Base-by-base conservation (phyloP, 2,888 invertebrate genomes). In the Megaustenia siamemsis region DNA sequence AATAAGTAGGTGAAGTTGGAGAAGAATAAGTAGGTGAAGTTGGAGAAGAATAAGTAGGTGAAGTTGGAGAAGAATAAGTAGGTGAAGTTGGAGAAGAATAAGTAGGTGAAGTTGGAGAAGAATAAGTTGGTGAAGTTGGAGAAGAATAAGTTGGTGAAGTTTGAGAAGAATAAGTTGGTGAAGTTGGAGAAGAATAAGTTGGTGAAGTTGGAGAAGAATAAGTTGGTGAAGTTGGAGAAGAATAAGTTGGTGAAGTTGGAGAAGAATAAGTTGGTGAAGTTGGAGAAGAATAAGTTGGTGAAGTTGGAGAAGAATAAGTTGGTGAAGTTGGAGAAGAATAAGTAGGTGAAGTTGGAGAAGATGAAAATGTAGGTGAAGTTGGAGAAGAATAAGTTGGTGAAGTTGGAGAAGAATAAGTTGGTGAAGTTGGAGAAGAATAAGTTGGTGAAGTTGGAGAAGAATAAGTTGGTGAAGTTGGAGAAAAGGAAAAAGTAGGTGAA, bases 91-190 rank as follows among this genome's bases (percentile, higher is more conserved):
- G n/a, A 73, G 73, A 79, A 38, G 73, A 15, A 32, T 10, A 79
- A 45, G 40, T 10, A 79, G 32, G 63, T 28, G 68, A 45, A 56
- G 8, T 45, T 71, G 53, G 32, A 73, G 53, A 84, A 56, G 68
- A 32, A 71, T 18, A 71, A 24, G 53, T 5, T 32, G 53, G 71
- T 35, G 49, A 35, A 76, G 21, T 21, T n/a, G 32, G 45, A 68
- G 40, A n/a, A 6, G 28, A 38, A 32, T 18, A 28, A 56, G 28
- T 38, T n/a, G 43, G 53, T n/a, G 24, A 78, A 28, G 69, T 12
- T 10, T 18, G 78, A 43, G 69, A 32, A n/a, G 38, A 28, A 38
- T 10, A 69, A 18, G 35, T 38, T 69, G 10, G 53, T 40, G 35
- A n/a, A 66, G 66, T 35, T 35, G 40, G 35, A 40, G 24, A 69